phyloP scores from a whole-genome alignment of 2,113 vertebrate species.

The Smithornis capensis region DNA sequence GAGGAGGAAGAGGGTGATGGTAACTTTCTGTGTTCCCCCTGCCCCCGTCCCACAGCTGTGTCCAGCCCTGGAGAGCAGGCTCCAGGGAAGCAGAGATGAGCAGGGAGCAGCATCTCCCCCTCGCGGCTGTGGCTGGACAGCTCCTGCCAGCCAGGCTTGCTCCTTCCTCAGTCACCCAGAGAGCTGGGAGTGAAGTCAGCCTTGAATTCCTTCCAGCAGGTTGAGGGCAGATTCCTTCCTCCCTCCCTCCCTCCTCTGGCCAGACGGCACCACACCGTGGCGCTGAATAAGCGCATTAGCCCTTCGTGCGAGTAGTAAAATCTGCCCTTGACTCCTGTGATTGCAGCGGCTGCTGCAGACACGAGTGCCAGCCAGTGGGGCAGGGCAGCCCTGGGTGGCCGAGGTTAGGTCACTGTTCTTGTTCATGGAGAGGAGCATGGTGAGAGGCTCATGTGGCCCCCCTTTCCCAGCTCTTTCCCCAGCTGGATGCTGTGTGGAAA shows the following conservation, averaged over 20 bases:
- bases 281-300: conserved; percentile 17
- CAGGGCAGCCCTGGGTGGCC: neutral
- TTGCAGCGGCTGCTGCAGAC: fast-evolving
- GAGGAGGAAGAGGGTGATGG: conserved; percentile 81
- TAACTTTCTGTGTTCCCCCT: conserved; percentile 43
- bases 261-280: neutral
- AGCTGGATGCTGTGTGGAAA: neutral
- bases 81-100: fast-evolving
- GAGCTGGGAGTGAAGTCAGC: conserved; percentile 1
- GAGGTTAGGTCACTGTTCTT: neutral
- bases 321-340: neutral
- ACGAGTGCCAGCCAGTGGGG: fast-evolving
- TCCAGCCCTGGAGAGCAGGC: neutral
- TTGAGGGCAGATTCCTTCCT: conserved; percentile 57
- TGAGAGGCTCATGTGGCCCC: neutral
- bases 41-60: fast-evolving
- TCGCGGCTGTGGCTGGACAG: fast-evolving
- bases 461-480: neutral
- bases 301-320: neutral
- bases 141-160: neutral
- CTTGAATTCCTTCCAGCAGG: conserved; percentile 28
- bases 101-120: neutral
- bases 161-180: fast-evolving
- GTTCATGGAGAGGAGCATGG: fast-evolving
- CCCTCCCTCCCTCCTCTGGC: conserved; percentile 23